These are phyloP conservation scores for Carpatolechia fugitivella DNA, from an alignment of 2,888 invertebrate species.

Conservation along the genomic window DNA sequence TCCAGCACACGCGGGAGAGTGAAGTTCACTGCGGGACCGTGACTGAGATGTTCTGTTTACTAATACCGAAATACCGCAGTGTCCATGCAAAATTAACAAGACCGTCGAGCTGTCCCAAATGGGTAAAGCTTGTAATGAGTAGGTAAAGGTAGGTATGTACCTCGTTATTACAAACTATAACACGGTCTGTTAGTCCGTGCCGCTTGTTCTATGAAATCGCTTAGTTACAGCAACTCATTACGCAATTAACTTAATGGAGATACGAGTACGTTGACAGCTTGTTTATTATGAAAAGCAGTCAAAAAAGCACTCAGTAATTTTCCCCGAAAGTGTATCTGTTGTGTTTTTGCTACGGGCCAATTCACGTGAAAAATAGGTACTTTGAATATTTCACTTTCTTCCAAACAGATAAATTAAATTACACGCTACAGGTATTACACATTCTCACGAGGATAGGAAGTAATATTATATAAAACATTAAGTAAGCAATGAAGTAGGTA, in stretches of 20 bases:
- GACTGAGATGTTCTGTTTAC: slow-evolving; percentile 16
- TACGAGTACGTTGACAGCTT: background rate
- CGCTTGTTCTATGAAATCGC: slow-evolving; percentile 5
- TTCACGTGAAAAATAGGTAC: background rate
- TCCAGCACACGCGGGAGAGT: slow-evolving; percentile 1
- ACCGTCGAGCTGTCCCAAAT: too few species aligned
- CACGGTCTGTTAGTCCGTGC: background rate
- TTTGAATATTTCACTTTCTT: slow-evolving; percentile 6
- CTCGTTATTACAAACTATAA: background rate
- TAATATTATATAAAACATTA: slow-evolving; percentile 2
- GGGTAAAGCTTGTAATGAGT: too few species aligned
- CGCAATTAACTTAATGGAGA: slow-evolving; percentile 4
- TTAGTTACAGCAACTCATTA: slow-evolving; percentile 1
- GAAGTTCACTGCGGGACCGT: slow-evolving; percentile 20
- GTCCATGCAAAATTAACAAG: too few species aligned
- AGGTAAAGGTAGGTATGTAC: background rate
- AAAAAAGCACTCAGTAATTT: background rate
- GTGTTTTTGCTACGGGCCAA: background rate
- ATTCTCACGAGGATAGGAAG: slow-evolving; percentile 4
- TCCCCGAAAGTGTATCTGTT: background rate
- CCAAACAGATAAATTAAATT: slow-evolving; percentile 9
- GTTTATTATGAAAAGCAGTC: background rate
- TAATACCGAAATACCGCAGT: background rate
- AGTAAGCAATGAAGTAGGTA: slow-evolving; percentile 5
- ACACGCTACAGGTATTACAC: background rate